Evolutionary conservation across 2,797 vertebrate species (phyloP).

Genomic region (Neomorphus geoffroyi): DNA sequence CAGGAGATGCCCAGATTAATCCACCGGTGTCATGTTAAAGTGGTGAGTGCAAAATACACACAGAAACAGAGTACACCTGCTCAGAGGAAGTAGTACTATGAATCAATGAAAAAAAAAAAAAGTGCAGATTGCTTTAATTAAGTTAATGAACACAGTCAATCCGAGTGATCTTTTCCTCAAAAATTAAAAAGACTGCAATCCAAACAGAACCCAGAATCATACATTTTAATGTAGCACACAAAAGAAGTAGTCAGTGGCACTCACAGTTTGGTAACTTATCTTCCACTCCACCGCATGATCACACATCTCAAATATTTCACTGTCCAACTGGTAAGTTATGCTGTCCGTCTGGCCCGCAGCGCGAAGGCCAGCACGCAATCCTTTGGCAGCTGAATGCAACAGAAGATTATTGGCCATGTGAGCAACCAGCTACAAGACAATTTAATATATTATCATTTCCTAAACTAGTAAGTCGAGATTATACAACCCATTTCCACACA

Average conservation of each 20-base stretch:
- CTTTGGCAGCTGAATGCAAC: neutral
- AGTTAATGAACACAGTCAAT: neutral
- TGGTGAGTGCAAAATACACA: constrained; percentile 21
- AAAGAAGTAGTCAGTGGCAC: neutral
- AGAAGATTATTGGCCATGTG: neutral
- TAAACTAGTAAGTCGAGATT: neutral
- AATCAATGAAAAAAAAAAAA: neutral
- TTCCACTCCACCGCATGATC: neutral
- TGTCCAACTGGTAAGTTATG: neutral
- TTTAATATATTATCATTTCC: neutral
- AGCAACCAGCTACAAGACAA: constrained; percentile 7
- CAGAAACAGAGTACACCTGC: neutral
- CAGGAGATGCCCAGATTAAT: neutral
- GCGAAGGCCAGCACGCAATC: neutral
- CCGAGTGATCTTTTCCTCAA: neutral
- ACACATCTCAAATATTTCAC: neutral
- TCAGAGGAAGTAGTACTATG: neutral
- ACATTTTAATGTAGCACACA: neutral
- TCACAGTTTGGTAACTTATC: neutral
- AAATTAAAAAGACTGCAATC: neutral
- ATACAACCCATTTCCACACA: neutral
- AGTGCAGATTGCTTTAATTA: constrained; percentile 46
- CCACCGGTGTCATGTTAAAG: neutral
- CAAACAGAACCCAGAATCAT: neutral
- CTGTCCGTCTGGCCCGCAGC: neutral